Conservation (phyloP, 2,888 invertebrate species). For the Drosophila affinis region DNA sequence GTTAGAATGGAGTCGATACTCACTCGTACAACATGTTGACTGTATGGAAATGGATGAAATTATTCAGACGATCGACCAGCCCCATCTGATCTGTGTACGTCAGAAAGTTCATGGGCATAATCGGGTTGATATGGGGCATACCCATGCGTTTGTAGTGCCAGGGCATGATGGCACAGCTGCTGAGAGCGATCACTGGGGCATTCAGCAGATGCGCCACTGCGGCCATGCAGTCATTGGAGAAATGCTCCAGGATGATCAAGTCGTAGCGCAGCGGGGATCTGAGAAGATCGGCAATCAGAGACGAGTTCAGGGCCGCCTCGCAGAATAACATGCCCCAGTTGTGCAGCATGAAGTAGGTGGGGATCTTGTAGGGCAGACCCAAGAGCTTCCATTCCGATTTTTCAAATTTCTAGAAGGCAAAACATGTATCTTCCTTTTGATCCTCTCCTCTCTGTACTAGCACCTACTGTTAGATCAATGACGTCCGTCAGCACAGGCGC, state of each 20-base stretch:
- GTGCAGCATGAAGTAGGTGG: constrained; percentile 77
- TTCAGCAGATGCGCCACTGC: constrained; percentile 87
- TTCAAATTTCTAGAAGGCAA: constrained; percentile 44
- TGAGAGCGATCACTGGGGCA: constrained; percentile 86
- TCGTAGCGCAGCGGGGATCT: constrained; percentile 85
- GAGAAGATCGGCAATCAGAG: constrained; percentile 63
- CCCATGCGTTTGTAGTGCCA: constrained; percentile 86
- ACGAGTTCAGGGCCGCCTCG: constrained; percentile 69
- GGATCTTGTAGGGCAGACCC: constrained; percentile 65
- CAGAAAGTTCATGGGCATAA: constrained; percentile 85
- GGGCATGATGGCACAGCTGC: constrained; percentile 86
- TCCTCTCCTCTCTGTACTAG: neutral
- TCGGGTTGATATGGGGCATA: constrained; percentile 85
- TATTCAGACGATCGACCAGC: constrained; percentile 83
- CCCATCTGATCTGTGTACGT: constrained; percentile 83
- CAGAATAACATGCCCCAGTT: constrained; percentile 76
- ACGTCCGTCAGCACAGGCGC: constrained; percentile 70
- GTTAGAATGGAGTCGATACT: constrained; percentile 5
- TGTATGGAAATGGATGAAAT: constrained; percentile 77
- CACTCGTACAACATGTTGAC: constrained; percentile 71
- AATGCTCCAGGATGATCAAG: constrained; percentile 87
- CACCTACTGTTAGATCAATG: constrained; percentile 72
- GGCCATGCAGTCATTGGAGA: constrained; percentile 88
- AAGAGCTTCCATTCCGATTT: constrained; percentile 33
- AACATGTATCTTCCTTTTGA: neutral